Conservation (phyloP, 2,113 vertebrate species). For the Rutilus rutilus region DNA sequence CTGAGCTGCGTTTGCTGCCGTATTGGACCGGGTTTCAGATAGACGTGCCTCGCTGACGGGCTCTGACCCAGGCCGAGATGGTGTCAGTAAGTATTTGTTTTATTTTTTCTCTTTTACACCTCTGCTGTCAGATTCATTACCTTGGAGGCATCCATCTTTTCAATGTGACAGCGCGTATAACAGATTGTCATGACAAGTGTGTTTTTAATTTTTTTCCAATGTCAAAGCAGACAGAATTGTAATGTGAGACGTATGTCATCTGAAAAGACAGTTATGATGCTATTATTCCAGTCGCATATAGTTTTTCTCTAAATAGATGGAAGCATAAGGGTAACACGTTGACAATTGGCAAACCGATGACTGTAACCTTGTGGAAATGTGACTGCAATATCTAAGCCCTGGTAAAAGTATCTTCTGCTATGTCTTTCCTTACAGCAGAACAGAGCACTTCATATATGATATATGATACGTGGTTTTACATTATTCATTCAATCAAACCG, state of each 20-base stretch:
- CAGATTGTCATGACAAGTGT: constrained; percentile 38
- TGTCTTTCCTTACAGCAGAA: background rate
- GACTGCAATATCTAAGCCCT: constrained; percentile 1
- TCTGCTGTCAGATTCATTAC: constrained; percentile 48
- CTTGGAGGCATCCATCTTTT: constrained; percentile 53
- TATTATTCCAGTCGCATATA: background rate
- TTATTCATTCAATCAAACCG: background rate
- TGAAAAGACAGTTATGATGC: constrained; percentile 9
- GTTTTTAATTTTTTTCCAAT: constrained; percentile 43
- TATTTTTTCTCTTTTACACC: constrained; percentile 36
- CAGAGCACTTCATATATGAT: background rate
- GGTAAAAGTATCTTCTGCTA: background rate
- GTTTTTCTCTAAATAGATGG: constrained; percentile 31
- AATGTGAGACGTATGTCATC: constrained; percentile 10
- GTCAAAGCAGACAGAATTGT: constrained; percentile 35
- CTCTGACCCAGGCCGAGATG: constrained; percentile 15
- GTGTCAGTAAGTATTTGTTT: constrained; percentile 39
- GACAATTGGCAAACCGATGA: constrained; percentile 29
- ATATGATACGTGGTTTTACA: background rate
- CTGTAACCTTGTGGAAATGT: constrained; percentile 23
- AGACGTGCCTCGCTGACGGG: constrained; percentile 54
- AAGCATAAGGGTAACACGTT: constrained; percentile 12
- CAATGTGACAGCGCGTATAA: constrained; percentile 40
- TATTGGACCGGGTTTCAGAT: constrained; percentile 63
- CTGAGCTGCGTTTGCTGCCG: constrained; percentile 63